Base-by-base conservation (phyloP, 2,113 vertebrate species). In the Conger conger region DNA sequence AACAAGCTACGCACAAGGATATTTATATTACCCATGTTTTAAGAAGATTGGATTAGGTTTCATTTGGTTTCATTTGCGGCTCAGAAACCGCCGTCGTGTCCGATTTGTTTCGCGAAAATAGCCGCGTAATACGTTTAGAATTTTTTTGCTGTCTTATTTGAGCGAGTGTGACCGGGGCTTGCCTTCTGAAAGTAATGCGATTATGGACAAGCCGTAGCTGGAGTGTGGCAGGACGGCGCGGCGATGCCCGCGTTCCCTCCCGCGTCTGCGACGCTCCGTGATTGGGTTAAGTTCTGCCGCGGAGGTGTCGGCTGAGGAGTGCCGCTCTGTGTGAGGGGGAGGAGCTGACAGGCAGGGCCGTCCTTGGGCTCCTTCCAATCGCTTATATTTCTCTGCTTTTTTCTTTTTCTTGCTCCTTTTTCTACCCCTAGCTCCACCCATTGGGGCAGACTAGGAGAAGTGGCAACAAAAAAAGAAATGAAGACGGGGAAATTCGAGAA, bases 201-300 rank as follows among this genome's bases (percentile, higher is more conserved):
- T 78, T 78, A 78, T 3, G 18, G 76, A 5, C 16, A 15, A 37
- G 36, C 36, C 76, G 36, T 30, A 18, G 76, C 76, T 36, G 36
- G 17, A 30, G 68, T 73, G 68, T 33, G n/a, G 15, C 68, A 30
- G 27, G n/a, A 27, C 57, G 23, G 17, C 57, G 20, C 57, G 18
- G 57, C 23, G 23, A 63, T 63, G 57, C 57, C 57, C 57, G 23
- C 27, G 23, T 27, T 37, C 80, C 36, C 27, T 92, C 76, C 88
- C 83, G 78, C 1, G 76, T 84, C 9, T 78, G 27, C 30, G n/a
- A 76, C 3, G 11, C 9, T 33, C 73, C 30, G 15, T 76, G 30
- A 76, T 76, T 76, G 2, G 15, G 73, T 76, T 76, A 35, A 27
- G 16, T 30, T 76, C n/a, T 13, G 15, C 30, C 33, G 73, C 73